phyloP scores from a whole-genome alignment of 35 echinoderm and acorn worm species.

The Ophioderma brevispina region DNA sequence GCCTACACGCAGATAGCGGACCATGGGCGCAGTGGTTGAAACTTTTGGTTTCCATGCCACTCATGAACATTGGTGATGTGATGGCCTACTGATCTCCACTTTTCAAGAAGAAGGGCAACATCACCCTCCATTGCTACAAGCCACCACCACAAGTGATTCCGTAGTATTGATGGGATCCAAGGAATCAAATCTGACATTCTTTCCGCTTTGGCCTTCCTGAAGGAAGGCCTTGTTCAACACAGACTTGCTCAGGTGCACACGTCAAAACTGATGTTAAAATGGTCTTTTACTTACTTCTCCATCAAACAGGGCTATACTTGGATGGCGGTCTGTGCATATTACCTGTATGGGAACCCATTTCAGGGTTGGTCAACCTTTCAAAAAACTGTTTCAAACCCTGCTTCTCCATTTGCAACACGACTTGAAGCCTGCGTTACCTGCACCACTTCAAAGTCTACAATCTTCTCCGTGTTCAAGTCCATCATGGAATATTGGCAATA shows the following conservation, averaged over 20 bases:
- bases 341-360: not conserved
- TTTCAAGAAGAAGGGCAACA: not conserved
- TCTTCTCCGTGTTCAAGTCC: not conserved
- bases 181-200: not conserved
- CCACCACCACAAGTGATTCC: slow-evolving; percentile 31
- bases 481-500: slow-evolving; percentile 40
- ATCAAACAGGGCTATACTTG: not conserved
- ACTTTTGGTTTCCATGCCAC: not conserved
- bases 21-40: too few species aligned
- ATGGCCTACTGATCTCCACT: not conserved
- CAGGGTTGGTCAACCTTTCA: not conserved
- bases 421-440: slow-evolving; percentile 22
- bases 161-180: slow-evolving; percentile 16
- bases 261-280: slow-evolving; percentile 33
- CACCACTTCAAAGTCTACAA: slow-evolving; percentile 20
- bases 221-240: not conserved
- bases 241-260: slow-evolving; percentile 25
- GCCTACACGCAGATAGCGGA: too few species aligned
- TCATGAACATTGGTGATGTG: not conserved
- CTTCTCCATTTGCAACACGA: slow-evolving; percentile 25
- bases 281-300: slow-evolving; percentile 2
- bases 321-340: slow-evolving; percentile 38
- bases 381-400: slow-evolving; percentile 17
- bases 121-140: not conserved
- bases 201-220: not conserved